phyloP scores from a whole-genome alignment of 2,888 invertebrate species.

The Anorthoa munda region DNA sequence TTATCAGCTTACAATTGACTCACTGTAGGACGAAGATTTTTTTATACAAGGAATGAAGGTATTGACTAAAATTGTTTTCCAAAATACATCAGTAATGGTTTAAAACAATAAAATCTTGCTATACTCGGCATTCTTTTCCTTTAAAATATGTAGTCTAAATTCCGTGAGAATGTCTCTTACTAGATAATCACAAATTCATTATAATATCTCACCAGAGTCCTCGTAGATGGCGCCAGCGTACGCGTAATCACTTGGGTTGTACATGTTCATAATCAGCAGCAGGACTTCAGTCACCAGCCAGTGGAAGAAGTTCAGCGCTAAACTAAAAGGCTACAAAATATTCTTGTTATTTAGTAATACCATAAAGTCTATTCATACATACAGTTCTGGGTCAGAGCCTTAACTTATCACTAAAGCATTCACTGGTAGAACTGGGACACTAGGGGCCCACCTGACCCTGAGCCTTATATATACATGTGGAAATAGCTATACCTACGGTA shows the following conservation, averaged over 20 bases:
- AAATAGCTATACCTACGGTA: background rate
- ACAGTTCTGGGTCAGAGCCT: background rate
- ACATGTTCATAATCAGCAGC: conserved; percentile 76
- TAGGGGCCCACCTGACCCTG: too few species aligned
- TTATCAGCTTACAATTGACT: background rate
- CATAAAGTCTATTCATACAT: background rate
- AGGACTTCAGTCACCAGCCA: conserved; percentile 83
- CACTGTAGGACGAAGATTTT: too few species aligned
- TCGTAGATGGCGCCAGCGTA: conserved; percentile 72
- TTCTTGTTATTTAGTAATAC: conserved; percentile 15
- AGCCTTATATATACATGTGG: too few species aligned
- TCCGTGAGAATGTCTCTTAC: background rate
- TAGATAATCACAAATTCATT: conserved; percentile 9
- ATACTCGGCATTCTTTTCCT: too few species aligned
- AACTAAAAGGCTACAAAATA: conserved; percentile 80
- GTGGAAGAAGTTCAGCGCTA: conserved; percentile 77
- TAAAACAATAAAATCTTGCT: too few species aligned
- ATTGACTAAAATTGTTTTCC: background rate
- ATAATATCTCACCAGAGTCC: conserved; percentile 70
- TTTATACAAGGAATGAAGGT: background rate
- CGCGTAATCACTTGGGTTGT: conserved; percentile 75
- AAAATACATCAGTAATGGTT: background rate
- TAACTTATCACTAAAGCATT: too few species aligned
- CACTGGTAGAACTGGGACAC: too few species aligned
- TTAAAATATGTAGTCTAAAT: too few species aligned